These are phyloP conservation scores for Characodon lateralis DNA, from an alignment of 2,797 vertebrate species.

Conservation along the genomic window DNA sequence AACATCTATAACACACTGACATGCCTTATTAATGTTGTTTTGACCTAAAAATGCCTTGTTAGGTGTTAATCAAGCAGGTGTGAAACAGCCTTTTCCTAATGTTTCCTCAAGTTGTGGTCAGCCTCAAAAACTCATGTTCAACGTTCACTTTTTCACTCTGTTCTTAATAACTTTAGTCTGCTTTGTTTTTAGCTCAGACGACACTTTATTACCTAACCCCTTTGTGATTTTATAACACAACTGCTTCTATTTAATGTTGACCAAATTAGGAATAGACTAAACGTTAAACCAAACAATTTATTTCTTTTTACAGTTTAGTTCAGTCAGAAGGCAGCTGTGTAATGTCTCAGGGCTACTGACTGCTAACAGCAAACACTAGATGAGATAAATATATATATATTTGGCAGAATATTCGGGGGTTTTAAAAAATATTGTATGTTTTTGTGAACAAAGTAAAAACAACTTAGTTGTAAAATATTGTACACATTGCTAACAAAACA, in stretches of 20 bases:
- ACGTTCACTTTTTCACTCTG: not conserved
- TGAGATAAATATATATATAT: no score
- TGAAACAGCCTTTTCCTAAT: not conserved
- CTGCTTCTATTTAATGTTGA: not conserved
- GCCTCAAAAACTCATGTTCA: not conserved
- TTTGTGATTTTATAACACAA: not conserved
- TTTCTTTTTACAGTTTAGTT: not conserved
- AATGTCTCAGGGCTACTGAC: not conserved
- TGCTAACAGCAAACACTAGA: not conserved
- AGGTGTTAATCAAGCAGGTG: not conserved
- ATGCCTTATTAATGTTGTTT: not conserved
- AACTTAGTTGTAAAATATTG: not conserved
- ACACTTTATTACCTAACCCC: not conserved
- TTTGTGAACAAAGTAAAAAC: not conserved
- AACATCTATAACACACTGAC: not conserved
- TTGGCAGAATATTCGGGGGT: not conserved
- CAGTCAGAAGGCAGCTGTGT: not conserved
- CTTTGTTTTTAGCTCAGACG: not conserved
- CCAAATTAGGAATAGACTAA: not conserved
- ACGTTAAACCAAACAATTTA: not conserved
- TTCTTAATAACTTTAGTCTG: not conserved
- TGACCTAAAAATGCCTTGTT: constrained; percentile 3
- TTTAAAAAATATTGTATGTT: not conserved
- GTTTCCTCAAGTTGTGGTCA: not conserved
- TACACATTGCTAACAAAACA: not conserved